phyloP scores from a whole-genome alignment of 2,797 vertebrate genomes.

The Periophthalmus magnuspinnatus region DNA sequence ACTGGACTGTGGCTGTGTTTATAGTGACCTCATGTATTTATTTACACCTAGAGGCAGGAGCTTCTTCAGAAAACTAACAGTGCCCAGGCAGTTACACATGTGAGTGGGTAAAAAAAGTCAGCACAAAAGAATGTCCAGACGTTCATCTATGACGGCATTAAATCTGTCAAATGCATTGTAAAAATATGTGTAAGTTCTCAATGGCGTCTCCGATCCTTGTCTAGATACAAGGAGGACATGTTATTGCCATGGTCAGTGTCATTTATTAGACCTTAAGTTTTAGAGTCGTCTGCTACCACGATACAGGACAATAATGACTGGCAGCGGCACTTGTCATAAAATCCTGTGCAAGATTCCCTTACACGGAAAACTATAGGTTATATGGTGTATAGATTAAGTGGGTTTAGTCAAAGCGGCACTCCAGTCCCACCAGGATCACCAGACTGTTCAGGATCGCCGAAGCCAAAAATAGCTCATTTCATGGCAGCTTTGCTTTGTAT shows the following conservation, averaged over 20 bases:
- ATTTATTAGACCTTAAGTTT: slow-evolving; percentile 19
- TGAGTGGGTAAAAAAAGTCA: slow-evolving; percentile 56
- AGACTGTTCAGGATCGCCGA: slow-evolving; percentile 6
- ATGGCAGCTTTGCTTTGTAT: slow-evolving; percentile 7
- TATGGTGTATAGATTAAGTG: slow-evolving; percentile 17
- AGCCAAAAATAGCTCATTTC: slow-evolving; percentile 11
- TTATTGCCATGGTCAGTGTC: slow-evolving; percentile 29
- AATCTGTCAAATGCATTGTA: slow-evolving; percentile 49
- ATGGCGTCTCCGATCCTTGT: slow-evolving; percentile 36
- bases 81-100: slow-evolving; percentile 31
- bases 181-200: slow-evolving; percentile 35
- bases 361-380: slow-evolving; percentile 23
- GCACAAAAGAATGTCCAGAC: slow-evolving; percentile 61
- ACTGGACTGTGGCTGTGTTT: slow-evolving; percentile 44
- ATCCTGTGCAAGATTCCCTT: slow-evolving; percentile 6
- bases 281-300: slow-evolving; percentile 16
- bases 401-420: slow-evolving; percentile 4
- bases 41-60: slow-evolving; percentile 36
- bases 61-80: slow-evolving; percentile 55
- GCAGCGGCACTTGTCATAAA: slow-evolving; percentile 27
- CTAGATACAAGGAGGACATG: slow-evolving; percentile 42
- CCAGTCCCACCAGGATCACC: slow-evolving; percentile 10
- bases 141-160: slow-evolving; percentile 35
- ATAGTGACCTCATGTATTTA: slow-evolving; percentile 63
- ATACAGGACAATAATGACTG: slow-evolving; percentile 35